Evolutionary conservation across 1,140 invertebrate species (phyloP), one percentile per base, ranked within the genome.

Genomic region (Lineus longissimus): DNA sequence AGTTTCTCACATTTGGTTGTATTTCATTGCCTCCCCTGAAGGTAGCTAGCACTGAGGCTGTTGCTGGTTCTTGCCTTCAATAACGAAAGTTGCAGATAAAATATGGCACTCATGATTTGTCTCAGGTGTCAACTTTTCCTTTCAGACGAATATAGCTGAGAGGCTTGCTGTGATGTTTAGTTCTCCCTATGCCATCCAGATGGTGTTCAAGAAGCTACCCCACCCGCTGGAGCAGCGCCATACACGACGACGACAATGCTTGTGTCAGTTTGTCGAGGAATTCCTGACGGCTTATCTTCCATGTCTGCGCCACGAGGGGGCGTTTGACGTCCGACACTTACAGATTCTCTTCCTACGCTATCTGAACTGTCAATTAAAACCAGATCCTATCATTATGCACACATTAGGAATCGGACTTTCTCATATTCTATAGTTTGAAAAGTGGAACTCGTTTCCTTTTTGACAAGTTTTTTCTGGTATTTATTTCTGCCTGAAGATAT

Each of bases 211-310:
- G 29, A 65, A 51, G 7, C 55, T 67, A 19, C 54, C 62, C 1
- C 57, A 57, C 19, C 40, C 61, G 2, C 54, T 67, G 23, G 61
- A 65, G 33, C 66, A 60, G 57, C 29, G 66, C 25, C 66, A 67
- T 56, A 67, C 55, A 17, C 47, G 40, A 29, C 55, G 51, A 9
- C 55, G 62, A 9, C 66, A 67, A 56, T 67, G 66, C 43, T 45
- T 67, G 63, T 67, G 66, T 43, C 66, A 67, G 51, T 67, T 65
- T 43, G 15, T 54, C 23, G 66, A 67, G 56, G 66, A 67, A 29
- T 67, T 67, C 51, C 66, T 67, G 22, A 43, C 56, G 30, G 63
- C 63, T 0, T 66, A 66, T 51, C 62, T 67, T 40, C 63, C 66
- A 0, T 55, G 54, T 41, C 19, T 67, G 17, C 23, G 59, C 22